Percentiles rank a stretch among this genome's conserved stretches.
These are phyloP conservation scores for Leucopsar rothschildi DNA, from an alignment of 2,113 vertebrate genomes.

Conservation along the genomic window DNA sequence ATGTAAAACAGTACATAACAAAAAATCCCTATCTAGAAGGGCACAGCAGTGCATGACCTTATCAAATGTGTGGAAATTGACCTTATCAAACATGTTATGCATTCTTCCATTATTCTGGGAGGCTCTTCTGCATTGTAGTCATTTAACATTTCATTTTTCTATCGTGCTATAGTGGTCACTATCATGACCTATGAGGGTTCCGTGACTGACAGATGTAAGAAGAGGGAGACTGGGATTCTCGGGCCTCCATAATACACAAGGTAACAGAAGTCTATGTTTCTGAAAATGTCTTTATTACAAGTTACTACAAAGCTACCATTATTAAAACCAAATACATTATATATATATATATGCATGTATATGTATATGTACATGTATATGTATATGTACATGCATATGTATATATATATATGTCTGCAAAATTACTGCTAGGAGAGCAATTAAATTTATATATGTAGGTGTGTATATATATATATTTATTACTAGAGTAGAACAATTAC, in stretches of 20 bases:
- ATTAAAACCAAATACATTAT: neutral
- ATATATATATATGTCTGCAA: neutral
- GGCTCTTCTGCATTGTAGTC: neutral
- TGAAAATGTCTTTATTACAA: neutral
- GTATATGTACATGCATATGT: too few relatives aligned
- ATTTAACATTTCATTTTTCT: neutral
- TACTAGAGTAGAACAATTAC: neutral
- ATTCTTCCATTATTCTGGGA: neutral
- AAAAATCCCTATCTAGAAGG: neutral
- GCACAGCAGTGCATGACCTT: neutral
- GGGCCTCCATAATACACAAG: neutral
- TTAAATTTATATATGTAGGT: neutral
- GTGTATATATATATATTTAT: neutral
- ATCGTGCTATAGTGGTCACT: neutral
- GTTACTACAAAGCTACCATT: neutral
- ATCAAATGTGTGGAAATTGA: neutral
- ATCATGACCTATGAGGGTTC: neutral
- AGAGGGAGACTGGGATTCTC: neutral
- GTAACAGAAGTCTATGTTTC: neutral
- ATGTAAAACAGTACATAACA: neutral
- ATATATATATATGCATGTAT: too few relatives aligned
- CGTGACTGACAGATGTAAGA: rapidly evolving
- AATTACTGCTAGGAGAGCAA: neutral
- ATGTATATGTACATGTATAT: too few relatives aligned
- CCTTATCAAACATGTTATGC: neutral